Percentiles rank a stretch among this genome's conserved stretches.
Conservation (phyloP, 2,888 invertebrate genomes). For the Germaria angustata region DNA sequence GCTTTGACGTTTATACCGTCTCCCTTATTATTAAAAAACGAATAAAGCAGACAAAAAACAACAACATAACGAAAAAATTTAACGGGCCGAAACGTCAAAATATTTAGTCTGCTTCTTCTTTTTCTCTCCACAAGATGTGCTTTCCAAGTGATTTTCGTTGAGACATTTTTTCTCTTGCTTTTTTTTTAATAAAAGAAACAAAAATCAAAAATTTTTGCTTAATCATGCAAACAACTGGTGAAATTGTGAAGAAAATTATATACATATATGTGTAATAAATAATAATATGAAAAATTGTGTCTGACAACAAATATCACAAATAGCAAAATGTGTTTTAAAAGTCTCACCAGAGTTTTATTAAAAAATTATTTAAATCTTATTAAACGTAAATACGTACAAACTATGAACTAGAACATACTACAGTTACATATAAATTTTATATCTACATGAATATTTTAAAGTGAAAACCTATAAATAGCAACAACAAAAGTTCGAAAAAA, state of each 20-base stretch:
- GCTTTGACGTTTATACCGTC: constrained; percentile 62
- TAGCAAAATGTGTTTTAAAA: constrained; percentile 58
- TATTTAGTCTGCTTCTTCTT: constrained; percentile 65
- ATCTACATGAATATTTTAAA: constrained; percentile 55
- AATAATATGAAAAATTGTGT: background rate
- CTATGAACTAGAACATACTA: background rate
- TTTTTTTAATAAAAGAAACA: constrained; percentile 6
- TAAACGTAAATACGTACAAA: constrained; percentile 44
- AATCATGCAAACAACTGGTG: constrained; percentile 41
- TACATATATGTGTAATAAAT: background rate
- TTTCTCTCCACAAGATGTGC: constrained; percentile 58
- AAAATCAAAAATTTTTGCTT: constrained; percentile 42
- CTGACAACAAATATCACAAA: background rate
- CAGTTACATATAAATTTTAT: background rate
- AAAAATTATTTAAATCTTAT: constrained; percentile 40
- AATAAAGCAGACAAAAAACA: constrained; percentile 30
- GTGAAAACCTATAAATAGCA: constrained; percentile 62
- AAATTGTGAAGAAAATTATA: too few species aligned
- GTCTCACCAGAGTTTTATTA: constrained; percentile 20
- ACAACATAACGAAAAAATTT: constrained; percentile 43
- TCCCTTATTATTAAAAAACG: constrained; percentile 31
- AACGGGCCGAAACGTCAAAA: constrained; percentile 61
- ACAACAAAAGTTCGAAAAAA: constrained; percentile 42
- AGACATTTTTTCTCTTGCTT: constrained; percentile 4
- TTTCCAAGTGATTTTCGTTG: constrained; percentile 45